Evolutionary conservation across 1,140 invertebrate genomes (phyloP).

Genomic region (Proales similis): DNA sequence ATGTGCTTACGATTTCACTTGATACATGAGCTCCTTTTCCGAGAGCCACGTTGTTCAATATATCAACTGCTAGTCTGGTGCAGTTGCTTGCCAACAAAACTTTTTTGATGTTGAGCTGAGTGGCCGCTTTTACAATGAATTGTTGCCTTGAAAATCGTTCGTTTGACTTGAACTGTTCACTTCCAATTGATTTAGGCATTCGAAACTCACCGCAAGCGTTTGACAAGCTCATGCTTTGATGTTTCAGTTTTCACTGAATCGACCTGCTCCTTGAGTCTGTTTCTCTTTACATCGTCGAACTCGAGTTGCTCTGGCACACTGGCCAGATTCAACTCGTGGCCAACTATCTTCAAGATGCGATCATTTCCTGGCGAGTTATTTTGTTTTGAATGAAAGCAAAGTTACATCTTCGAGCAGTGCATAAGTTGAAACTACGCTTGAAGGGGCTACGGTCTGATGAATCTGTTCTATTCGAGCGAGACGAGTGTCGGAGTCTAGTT

Average conservation of each 20-base stretch:
- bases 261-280: slow-evolving; percentile 3
- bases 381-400: neutral
- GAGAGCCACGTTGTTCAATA: slow-evolving; percentile 17
- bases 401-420: slow-evolving; percentile 29
- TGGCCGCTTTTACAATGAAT: slow-evolving; percentile 7
- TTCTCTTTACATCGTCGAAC: neutral
- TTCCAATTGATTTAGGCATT: neutral
- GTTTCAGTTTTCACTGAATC: slow-evolving; percentile 16
- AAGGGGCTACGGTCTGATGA: slow-evolving; percentile 5
- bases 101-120: slow-evolving; percentile 11
- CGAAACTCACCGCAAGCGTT: slow-evolving; percentile 17
- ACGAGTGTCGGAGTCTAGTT: neutral
- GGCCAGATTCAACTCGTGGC: neutral
- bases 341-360: neutral
- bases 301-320: neutral
- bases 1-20: neutral
- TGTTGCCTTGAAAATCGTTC: neutral
- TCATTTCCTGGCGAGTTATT: neutral
- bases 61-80: slow-evolving; percentile 20
- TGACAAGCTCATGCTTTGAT: slow-evolving; percentile 25
- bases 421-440: slow-evolving; percentile 15
- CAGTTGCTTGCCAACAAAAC: slow-evolving; percentile 2
- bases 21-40: slow-evolving; percentile 36
- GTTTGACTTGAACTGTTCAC: neutral
- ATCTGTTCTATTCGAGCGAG: neutral